These are phyloP conservation scores for Balaenoptera acutorostrata DNA, from an alignment of 2,113 vertebrate genomes.

Conservation along the genomic window DNA sequence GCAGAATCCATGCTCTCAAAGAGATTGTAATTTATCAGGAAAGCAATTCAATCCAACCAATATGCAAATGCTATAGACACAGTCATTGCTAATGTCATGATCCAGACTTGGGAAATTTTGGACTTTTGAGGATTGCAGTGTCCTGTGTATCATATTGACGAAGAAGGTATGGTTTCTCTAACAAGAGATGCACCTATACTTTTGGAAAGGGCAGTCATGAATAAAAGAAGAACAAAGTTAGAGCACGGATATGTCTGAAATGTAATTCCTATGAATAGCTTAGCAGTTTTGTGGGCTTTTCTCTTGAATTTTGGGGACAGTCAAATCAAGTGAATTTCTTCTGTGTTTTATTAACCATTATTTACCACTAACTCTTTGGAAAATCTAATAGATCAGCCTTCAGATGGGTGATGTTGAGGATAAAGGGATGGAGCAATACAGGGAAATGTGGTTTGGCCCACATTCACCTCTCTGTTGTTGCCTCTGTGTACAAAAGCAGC, in stretches of 20 bases:
- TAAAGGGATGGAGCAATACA: not conserved
- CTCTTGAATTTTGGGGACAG: not conserved
- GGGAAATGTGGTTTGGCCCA: not conserved
- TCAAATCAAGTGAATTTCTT: not conserved
- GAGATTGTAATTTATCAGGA: not conserved
- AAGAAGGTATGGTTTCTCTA: not conserved
- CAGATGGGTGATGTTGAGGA: not conserved
- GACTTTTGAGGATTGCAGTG: not conserved
- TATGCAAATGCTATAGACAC: not conserved
- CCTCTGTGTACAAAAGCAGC: not conserved
- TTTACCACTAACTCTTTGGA: not conserved
- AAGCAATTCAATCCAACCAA: not conserved
- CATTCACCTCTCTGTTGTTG: not conserved
- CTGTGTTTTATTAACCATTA: not conserved
- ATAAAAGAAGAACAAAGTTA: not conserved
- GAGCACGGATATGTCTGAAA: not conserved
- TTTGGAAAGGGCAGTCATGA: not conserved
- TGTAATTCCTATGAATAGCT: not conserved
- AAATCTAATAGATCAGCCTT: not conserved
- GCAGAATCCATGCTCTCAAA: not conserved
- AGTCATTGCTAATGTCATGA: not conserved
- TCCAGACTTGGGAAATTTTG: not conserved
- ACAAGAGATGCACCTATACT: not conserved
- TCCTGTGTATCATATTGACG: not conserved
- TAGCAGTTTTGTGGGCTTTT: not conserved